A percentile compares a stretch with the other conserved stretches of the same genome.
Conservation (phyloP, 2,113 vertebrate genomes). For the Fregata magnificens region DNA sequence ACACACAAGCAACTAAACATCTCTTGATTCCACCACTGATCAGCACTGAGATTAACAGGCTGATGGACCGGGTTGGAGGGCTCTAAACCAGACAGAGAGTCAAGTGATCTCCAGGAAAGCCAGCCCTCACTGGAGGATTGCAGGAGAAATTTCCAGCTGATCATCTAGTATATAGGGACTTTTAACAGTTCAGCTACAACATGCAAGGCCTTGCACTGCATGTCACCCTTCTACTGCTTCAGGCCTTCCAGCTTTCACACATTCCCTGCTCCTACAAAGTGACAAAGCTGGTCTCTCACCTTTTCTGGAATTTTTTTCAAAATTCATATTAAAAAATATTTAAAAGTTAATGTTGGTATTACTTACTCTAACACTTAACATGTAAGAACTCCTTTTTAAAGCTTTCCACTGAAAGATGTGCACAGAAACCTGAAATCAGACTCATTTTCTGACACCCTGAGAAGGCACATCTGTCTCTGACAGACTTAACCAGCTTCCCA, state of each 20-base stretch:
- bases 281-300: neutral
- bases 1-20: neutral
- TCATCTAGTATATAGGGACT: accelerated
- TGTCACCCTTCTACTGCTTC: neutral
- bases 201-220: neutral
- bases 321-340: neutral
- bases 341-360: neutral
- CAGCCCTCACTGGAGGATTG: neutral
- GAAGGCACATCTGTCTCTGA: neutral
- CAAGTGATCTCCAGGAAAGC: neutral
- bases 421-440: neutral
- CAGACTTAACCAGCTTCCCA: neutral
- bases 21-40: neutral
- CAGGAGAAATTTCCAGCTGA: neutral
- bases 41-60: neutral
- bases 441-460: neutral
- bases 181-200: neutral
- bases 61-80: accelerated
- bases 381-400: neutral
- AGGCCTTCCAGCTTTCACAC: neutral
- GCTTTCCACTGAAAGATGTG: neutral
- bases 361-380: neutral
- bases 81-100: neutral
- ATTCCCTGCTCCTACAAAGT: neutral
- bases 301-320: neutral